Evolutionary conservation across 2,113 vertebrate genomes (phyloP).

Genomic region (Eleginops maclovinus): DNA sequence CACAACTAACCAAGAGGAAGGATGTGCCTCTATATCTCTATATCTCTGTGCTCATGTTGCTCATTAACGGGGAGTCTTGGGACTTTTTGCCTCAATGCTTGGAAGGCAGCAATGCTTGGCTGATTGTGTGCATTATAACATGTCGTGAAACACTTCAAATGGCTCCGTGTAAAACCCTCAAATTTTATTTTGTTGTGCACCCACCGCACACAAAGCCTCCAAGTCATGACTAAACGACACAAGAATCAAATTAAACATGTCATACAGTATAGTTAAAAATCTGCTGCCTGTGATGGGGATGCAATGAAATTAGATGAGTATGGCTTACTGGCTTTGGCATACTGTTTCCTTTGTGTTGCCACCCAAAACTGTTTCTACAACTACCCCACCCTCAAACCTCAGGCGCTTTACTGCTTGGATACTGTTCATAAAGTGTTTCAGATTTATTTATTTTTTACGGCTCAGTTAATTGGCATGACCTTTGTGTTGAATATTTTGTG

Average conservation of each 20-base stretch:
- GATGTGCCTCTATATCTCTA: conserved; percentile 31
- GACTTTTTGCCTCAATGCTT: conserved; percentile 28
- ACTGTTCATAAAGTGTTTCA: conserved; percentile 27
- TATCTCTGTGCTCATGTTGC: conserved; percentile 41
- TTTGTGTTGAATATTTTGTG: conserved; percentile 44
- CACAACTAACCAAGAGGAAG: conserved; percentile 48
- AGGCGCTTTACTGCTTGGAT: conserved; percentile 20
- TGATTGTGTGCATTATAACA: conserved; percentile 36
- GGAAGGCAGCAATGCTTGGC: conserved; percentile 30
- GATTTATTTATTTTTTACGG: background rate
- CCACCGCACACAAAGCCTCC: conserved; percentile 31
- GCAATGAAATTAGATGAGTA: conserved; percentile 38
- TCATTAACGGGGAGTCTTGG: conserved; percentile 40
- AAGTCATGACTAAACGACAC: conserved; percentile 35
- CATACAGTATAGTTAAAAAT: background rate
- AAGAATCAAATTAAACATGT: conserved; percentile 4
- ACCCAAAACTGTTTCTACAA: conserved; percentile 37
- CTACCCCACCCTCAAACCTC: conserved; percentile 45
- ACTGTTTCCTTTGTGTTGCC: conserved; percentile 30
- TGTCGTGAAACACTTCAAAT: conserved; percentile 38
- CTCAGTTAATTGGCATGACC: conserved; percentile 44
- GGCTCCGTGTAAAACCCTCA: conserved; percentile 32
- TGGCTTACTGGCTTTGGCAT: conserved; percentile 23
- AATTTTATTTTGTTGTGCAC: conserved; percentile 33
- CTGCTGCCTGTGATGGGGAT: conserved; percentile 10